These are phyloP conservation scores for Indri indri DNA, from an alignment of 2,113 vertebrate genomes.

Conservation along the genomic window DNA sequence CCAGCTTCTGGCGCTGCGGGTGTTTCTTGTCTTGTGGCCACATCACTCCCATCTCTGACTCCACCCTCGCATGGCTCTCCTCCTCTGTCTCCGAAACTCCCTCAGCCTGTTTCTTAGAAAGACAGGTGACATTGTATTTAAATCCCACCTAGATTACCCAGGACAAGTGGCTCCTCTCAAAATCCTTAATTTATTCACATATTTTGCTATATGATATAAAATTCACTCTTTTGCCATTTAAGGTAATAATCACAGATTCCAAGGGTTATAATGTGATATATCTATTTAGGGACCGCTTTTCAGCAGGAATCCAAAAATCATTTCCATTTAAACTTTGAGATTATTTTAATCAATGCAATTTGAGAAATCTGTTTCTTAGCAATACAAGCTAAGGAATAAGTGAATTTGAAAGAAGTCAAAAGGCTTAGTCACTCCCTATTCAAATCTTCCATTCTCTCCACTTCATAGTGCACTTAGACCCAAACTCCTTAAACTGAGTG, in stretches of 20 bases:
- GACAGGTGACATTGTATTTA: background rate
- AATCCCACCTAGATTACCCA: background rate
- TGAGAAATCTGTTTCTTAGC: background rate
- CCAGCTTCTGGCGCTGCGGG: background rate
- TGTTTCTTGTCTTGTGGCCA: background rate
- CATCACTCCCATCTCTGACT: background rate
- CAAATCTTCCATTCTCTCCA: background rate
- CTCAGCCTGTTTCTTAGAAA: background rate
- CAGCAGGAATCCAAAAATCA: background rate
- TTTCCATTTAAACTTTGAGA: background rate
- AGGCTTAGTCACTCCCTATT: background rate
- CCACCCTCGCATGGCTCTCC: background rate
- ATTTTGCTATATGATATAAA: background rate
- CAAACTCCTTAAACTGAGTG: background rate
- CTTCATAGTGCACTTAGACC: background rate
- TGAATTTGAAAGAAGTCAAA: background rate
- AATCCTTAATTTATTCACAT: background rate
- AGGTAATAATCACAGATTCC: background rate
- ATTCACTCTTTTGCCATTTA: background rate
- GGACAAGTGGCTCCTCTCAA: background rate
- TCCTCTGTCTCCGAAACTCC: background rate
- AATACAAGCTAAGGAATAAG: background rate
- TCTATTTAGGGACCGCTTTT: background rate
- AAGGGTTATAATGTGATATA: background rate
- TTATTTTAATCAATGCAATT: background rate